phyloP scores from a whole-genome alignment of 2,113 vertebrate species.

The Nesogale talazaci region DNA sequence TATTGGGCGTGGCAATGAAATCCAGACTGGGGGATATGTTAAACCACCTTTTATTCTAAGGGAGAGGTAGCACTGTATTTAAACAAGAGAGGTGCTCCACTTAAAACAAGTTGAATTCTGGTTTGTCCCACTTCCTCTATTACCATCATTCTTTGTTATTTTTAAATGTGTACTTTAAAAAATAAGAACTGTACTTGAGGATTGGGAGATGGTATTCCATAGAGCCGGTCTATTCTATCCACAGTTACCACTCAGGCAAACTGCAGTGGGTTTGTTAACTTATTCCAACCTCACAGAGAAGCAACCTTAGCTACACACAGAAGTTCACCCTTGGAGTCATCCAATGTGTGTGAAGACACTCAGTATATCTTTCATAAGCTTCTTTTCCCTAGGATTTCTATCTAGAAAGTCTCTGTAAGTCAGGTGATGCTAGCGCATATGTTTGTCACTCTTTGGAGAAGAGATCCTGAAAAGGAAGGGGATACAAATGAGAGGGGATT shows the following conservation, averaged over 20 bases:
- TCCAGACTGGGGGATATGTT: conserved; percentile 4
- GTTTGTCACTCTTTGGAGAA: conserved; percentile 37
- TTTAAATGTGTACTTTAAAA: conserved; percentile 4
- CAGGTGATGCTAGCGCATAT: background rate
- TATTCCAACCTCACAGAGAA: background rate
- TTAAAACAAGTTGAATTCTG: background rate
- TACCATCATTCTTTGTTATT: background rate
- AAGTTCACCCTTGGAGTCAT: too few species aligned
- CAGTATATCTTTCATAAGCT: background rate
- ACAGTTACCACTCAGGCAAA: background rate
- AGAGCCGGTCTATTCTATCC: conserved; percentile 26
- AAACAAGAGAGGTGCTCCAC: background rate
- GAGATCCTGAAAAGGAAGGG: conserved; percentile 33
- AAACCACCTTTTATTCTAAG: background rate
- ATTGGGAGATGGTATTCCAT: background rate
- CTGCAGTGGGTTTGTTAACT: background rate
- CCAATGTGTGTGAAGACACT: background rate
- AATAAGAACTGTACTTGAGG: background rate
- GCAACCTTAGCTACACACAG: background rate
- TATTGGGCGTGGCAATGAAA: background rate
- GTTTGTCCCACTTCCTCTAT: background rate
- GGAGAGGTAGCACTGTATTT: background rate
- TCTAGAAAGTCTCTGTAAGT: background rate
- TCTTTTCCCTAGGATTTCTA: background rate
- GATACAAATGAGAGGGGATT: background rate